phyloP scores from a whole-genome alignment of 2,113 vertebrate genomes.

The Nannospalax galili region DNA sequence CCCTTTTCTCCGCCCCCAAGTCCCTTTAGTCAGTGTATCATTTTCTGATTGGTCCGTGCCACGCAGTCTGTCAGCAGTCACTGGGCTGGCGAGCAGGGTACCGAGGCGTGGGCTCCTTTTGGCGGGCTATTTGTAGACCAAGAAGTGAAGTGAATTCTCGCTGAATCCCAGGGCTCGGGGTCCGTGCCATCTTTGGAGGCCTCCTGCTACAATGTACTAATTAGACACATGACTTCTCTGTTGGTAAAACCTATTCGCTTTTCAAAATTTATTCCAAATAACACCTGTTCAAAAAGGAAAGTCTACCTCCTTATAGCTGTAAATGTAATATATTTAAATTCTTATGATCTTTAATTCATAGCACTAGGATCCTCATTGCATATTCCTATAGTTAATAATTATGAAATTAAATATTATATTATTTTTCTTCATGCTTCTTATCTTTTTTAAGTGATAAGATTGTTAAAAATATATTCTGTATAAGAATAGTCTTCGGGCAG shows the following conservation, averaged over 20 bases:
- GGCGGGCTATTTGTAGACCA: no score
- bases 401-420: background rate
- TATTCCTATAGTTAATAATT: background rate
- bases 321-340: background rate
- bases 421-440: background rate
- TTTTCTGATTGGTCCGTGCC: no score
- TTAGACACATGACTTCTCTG: background rate
- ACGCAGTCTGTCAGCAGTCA: no score
- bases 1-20: no score
- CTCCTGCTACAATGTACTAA: no score
- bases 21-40: no score
- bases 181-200: no score
- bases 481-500: no score
- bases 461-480: background rate
- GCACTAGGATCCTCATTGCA: background rate
- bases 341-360: background rate
- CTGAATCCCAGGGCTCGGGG: no score
- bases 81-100: no score
- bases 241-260: constrained; percentile 18
- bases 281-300: background rate
- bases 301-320: background rate
- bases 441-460: background rate
- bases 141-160: no score
- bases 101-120: no score
- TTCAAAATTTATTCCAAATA: background rate